Conservation (phyloP, 1,140 invertebrate genomes). For the Eriosoma lanigerum region DNA sequence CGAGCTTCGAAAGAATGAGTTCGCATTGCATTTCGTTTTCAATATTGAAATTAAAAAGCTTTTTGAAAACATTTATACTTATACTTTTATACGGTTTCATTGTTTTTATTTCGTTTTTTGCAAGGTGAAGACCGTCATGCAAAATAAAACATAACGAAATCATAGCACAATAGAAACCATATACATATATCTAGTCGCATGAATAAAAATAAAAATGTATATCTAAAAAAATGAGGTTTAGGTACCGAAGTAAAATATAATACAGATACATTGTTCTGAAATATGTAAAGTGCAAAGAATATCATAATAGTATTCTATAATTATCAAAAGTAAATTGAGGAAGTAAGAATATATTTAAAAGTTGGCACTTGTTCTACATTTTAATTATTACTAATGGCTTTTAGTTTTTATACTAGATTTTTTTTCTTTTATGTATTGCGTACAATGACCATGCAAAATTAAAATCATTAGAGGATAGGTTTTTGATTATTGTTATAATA, state of each 20-base stretch:
- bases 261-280: too few relatives aligned
- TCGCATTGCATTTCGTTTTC: not conserved
- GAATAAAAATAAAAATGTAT: not conserved
- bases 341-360: slow-evolving; percentile 17
- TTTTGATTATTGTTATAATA: not conserved
- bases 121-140: not conserved
- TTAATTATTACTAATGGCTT: slow-evolving; percentile 21
- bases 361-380: slow-evolving; percentile 24
- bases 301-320: not conserved
- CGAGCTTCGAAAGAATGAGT: not conserved
- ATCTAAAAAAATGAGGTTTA: too few relatives aligned
- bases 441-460: not conserved
- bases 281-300: not conserved
- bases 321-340: slow-evolving; percentile 13
- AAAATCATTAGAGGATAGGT: not conserved
- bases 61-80: slow-evolving; percentile 27
- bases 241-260: too few relatives aligned
- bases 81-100: slow-evolving; percentile 28
- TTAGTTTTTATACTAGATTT: not conserved
- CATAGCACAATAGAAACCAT: slow-evolving; percentile 11
- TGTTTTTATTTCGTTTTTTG: not conserved
- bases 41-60: not conserved
- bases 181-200: not conserved
- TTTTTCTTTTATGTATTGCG: not conserved
- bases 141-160: slow-evolving; percentile 8